Evolutionary conservation across 2,113 vertebrate genomes (phyloP).

Genomic region (Lasiurus borealis): DNA sequence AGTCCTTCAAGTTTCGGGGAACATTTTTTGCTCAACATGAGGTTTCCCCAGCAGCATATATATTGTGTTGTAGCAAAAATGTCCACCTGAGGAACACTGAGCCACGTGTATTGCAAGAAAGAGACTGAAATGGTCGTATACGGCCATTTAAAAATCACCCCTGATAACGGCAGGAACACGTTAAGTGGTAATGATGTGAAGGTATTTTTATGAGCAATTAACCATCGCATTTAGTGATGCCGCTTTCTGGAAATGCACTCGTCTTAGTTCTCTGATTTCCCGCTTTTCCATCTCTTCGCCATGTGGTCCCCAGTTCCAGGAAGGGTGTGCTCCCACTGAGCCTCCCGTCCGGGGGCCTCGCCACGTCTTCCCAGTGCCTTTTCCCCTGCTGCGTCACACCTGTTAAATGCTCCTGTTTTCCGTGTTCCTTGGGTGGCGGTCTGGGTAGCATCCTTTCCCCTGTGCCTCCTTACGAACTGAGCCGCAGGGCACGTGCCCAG

Average conservation of each 20-base stretch:
- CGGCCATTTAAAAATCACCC: neutral
- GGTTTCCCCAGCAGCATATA: neutral
- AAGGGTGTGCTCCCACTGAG: neutral
- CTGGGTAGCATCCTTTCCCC: neutral
- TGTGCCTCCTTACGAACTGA: neutral
- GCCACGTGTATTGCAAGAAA: neutral
- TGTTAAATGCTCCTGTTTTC: neutral
- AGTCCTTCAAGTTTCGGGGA: neutral
- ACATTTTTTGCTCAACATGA: neutral
- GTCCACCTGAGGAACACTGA: neutral
- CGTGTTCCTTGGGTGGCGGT: neutral
- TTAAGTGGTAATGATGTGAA: neutral
- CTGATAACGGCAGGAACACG: neutral
- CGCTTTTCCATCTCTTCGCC: neutral
- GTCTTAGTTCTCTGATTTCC: neutral
- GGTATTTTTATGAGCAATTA: neutral
- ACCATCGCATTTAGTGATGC: neutral
- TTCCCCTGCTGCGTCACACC: neutral
- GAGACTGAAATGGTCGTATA: neutral
- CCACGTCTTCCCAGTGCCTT: neutral
- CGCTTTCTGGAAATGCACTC: neutral
- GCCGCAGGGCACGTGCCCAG: neutral
- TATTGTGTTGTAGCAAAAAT: neutral
- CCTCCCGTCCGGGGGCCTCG: neutral
- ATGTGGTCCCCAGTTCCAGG: neutral